Evolutionary conservation across 1,140 invertebrate species (phyloP).

Genomic region (Monomorium pharaonis): DNA sequence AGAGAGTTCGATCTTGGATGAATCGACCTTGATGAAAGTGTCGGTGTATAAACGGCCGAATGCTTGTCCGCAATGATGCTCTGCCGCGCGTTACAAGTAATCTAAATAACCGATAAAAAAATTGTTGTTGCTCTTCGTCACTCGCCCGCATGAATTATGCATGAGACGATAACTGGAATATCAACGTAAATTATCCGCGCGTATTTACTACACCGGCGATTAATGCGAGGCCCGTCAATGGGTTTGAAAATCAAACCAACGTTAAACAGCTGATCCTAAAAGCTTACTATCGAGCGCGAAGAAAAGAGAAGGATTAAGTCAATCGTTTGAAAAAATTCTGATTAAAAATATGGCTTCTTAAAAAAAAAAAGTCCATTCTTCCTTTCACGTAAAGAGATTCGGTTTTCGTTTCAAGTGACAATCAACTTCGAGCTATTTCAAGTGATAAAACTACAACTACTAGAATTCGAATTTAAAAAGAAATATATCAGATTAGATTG

Average conservation of each 20-base stretch:
- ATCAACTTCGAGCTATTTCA: not conserved
- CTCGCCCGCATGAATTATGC: constrained; percentile 17
- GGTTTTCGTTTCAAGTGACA: not conserved
- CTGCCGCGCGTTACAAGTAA: not conserved
- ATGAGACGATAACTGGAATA: constrained; percentile 20
- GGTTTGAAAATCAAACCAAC: not conserved
- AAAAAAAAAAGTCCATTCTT: not conserved
- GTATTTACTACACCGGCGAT: not conserved
- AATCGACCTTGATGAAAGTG: not conserved
- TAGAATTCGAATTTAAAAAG: not conserved
- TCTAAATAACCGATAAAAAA: constrained; percentile 18
- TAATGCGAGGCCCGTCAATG: constrained; percentile 2
- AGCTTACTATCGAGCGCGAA: not conserved
- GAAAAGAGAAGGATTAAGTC: not conserved
- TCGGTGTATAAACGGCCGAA: not conserved
- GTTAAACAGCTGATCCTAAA: not conserved
- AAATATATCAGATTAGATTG: not conserved
- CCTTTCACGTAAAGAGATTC: not conserved
- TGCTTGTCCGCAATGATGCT: not conserved
- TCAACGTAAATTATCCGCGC: constrained; percentile 27
- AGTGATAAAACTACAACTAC: not conserved
- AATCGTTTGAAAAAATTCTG: not conserved
- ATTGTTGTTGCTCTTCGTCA: not conserved
- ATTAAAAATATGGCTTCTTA: not conserved
- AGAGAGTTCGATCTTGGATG: not conserved